These are phyloP conservation scores for Turdus rufiventris DNA, from an alignment of 2,113 vertebrate genomes.

Conservation along the genomic window DNA sequence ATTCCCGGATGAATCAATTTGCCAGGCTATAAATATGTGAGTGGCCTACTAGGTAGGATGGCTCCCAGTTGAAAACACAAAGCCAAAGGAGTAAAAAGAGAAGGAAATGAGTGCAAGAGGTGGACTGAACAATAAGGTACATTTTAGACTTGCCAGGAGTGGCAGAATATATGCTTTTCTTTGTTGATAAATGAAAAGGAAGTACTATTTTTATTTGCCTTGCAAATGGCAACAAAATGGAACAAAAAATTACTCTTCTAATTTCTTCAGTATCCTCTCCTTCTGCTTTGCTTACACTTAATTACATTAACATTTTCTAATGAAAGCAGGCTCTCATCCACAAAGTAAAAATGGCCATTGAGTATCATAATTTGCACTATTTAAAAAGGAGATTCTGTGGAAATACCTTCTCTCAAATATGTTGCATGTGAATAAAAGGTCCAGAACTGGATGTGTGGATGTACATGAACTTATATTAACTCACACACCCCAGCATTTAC, in stretches of 20 bases:
- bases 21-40: background rate
- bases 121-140: background rate
- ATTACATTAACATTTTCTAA: background rate
- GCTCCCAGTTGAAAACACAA: background rate
- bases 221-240: background rate
- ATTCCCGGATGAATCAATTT: background rate
- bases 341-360: background rate
- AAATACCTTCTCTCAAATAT: background rate
- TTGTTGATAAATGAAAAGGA: background rate
- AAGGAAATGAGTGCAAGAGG: background rate
- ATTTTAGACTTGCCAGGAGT: background rate
- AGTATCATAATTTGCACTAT: background rate
- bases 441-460: background rate
- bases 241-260: background rate
- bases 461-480: accelerated
- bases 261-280: background rate
- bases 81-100: background rate
- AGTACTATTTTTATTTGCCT: background rate
- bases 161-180: background rate
- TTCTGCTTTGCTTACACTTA: background rate
- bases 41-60: background rate
- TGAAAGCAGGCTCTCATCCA: background rate
- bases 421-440: background rate
- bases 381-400: background rate
- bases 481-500: background rate